phyloP scores from a whole-genome alignment of 2,888 invertebrate genomes.

The Drosophila conformis region DNA sequence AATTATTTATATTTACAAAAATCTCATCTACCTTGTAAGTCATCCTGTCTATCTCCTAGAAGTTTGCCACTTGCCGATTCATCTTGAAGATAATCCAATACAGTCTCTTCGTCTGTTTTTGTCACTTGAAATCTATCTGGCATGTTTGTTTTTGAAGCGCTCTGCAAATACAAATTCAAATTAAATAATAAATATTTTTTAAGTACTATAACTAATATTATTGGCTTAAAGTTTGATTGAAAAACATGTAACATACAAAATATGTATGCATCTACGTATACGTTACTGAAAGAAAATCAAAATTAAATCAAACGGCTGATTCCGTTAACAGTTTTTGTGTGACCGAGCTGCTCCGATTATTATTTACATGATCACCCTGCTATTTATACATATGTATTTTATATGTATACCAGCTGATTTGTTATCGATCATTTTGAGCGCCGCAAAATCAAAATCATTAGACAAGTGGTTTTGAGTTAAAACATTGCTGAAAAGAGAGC shows the following conservation, averaged over 20 bases:
- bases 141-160: slow-evolving; percentile 64
- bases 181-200: slow-evolving; percentile 9
- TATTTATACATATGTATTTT: not conserved
- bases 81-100: slow-evolving; percentile 77
- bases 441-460: slow-evolving; percentile 1
- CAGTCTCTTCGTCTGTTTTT: slow-evolving; percentile 81
- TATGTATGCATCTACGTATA: not conserved
- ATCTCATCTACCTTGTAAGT: slow-evolving; percentile 67
- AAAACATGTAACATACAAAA: not conserved
- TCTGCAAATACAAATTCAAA: slow-evolving; percentile 37
- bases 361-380: slow-evolving; percentile 1
- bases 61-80: slow-evolving; percentile 82
- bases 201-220: not conserved
- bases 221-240: not conserved
- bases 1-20: not conserved
- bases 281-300: not conserved
- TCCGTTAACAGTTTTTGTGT: not conserved
- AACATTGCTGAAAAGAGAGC: not conserved
- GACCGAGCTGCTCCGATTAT: not conserved
- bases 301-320: not conserved
- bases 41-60: slow-evolving; percentile 75
- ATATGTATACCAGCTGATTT: slow-evolving; percentile 1
- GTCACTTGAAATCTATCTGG: slow-evolving; percentile 84
- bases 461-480: not conserved
- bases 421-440: slow-evolving; percentile 14